Base-by-base conservation (phyloP, 2,113 vertebrate genomes). In the Eonycteris spelaea region DNA sequence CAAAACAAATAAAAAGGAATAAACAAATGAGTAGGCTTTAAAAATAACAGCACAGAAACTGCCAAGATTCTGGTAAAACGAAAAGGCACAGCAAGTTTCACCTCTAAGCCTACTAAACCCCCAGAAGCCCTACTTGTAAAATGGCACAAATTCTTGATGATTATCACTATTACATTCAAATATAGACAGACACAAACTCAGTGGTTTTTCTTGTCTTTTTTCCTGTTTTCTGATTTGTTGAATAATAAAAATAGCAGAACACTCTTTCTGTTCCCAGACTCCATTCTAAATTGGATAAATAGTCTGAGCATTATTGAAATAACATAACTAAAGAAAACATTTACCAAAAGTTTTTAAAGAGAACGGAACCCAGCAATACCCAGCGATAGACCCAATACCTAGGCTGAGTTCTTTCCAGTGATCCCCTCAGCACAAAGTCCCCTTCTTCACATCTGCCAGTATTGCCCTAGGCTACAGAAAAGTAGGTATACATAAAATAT, bases 241-340 rank as follows among this genome's bases (percentile, higher is more conserved):
- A 70, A 26, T 70, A 89, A 92, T 57, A 92, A 92, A 95, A 95
- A 86, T 35, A 90, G 51, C 45, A 85, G 21, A 86, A 68, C 28
- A 94, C 21, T 57, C 38, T 88, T 57, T 85, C 30, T 95, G 55
- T 24, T 91, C 35, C 15, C n/a, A 21, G 48, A 68, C 30, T 75
- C 35, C 38, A 51, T 15, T 38, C 2, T 53, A 13, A 70, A 71
- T 5, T 83, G 35, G 35, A 96, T 28, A 79, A 93, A 91, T 51
- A 71, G 90, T 51, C 28, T 82, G 51, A 51, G 48, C 53, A 73
- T 83, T 78, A 95, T 1, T 79, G n/a, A 43, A 91, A 73, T 70
- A 77, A 83, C 89, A 2, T 35, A 83, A 63, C 53, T 65, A 8
- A 86, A 93, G 38, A 84, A 86, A 82, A 77, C 28, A 71, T 61